These are phyloP conservation scores for Cecropterus lyciades DNA, from an alignment of 1,140 invertebrate species.

Conservation along the genomic window DNA sequence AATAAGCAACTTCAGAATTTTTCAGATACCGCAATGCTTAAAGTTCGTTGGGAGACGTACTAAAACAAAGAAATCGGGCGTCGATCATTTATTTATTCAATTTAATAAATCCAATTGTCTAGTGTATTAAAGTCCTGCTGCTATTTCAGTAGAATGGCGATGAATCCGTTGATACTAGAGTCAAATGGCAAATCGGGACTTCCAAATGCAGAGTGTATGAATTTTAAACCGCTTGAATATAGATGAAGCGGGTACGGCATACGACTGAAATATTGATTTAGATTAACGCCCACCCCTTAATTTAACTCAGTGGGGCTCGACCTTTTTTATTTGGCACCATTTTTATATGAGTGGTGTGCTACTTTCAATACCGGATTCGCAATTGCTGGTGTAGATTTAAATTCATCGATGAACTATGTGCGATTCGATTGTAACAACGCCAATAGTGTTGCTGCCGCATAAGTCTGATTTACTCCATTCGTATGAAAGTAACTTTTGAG, in stretches of 20 bases:
- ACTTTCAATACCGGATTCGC: neutral
- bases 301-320: conserved; percentile 23
- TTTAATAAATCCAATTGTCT: neutral
- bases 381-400: too few relatives aligned
- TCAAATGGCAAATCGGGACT: conserved; percentile 42
- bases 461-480: too few relatives aligned
- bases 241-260: conserved; percentile 37
- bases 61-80: neutral
- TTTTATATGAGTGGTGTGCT: conserved; percentile 11
- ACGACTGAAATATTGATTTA: conserved; percentile 48
- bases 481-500: too few relatives aligned
- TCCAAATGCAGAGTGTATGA: conserved; percentile 46
- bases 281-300: conserved; percentile 34
- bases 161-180: conserved; percentile 35
- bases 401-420: too few relatives aligned
- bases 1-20: too few relatives aligned
- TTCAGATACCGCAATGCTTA: too few relatives aligned
- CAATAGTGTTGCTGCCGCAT: too few relatives aligned
- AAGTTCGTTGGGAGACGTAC: too few relatives aligned
- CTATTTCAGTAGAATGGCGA: conserved; percentile 17
- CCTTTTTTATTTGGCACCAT: conserved; percentile 4
- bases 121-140: neutral
- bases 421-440: too few relatives aligned
- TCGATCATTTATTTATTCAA: neutral
- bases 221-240: conserved; percentile 47